Conservation (phyloP, 2,113 vertebrate genomes). For the Pithys albifrons region DNA sequence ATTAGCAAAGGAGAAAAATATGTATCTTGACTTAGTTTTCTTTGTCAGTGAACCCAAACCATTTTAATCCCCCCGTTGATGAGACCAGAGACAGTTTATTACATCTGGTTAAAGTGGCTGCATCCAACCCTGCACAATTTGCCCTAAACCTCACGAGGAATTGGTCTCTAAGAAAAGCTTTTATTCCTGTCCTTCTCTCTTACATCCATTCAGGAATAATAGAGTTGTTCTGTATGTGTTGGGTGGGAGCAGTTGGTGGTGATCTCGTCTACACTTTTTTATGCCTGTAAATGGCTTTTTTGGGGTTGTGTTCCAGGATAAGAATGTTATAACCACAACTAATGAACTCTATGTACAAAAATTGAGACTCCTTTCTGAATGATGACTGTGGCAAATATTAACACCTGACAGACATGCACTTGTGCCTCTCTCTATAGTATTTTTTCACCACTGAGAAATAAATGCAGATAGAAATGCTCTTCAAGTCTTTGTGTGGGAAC, state of each 20-base stretch:
- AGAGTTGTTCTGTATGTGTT: not conserved
- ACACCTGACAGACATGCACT: fast-evolving
- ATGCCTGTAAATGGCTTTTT: not conserved
- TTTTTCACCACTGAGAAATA: not conserved
- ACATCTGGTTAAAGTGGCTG: not conserved
- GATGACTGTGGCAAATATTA: not conserved
- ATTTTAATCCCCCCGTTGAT: not conserved
- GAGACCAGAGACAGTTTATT: not conserved
- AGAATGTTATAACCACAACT: not conserved
- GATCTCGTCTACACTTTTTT: not conserved
- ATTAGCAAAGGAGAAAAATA: not conserved
- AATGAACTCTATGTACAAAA: not conserved
- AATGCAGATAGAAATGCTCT: not conserved
- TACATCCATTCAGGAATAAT: not conserved
- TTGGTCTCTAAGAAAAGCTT: not conserved
- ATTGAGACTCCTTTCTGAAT: not conserved
- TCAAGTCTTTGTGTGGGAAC: not conserved
- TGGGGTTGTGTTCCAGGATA: not conserved
- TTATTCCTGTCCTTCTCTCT: not conserved
- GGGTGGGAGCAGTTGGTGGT: not conserved
- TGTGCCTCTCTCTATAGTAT: fast-evolving
- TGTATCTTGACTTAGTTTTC: not conserved
- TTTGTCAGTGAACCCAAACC: not conserved
- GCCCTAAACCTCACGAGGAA: not conserved
- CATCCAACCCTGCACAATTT: not conserved